Evolutionary conservation across 2,888 invertebrate genomes (phyloP), one percentile per base, ranked within the genome.

Genomic region (Cataglyphis altisquamis): DNA sequence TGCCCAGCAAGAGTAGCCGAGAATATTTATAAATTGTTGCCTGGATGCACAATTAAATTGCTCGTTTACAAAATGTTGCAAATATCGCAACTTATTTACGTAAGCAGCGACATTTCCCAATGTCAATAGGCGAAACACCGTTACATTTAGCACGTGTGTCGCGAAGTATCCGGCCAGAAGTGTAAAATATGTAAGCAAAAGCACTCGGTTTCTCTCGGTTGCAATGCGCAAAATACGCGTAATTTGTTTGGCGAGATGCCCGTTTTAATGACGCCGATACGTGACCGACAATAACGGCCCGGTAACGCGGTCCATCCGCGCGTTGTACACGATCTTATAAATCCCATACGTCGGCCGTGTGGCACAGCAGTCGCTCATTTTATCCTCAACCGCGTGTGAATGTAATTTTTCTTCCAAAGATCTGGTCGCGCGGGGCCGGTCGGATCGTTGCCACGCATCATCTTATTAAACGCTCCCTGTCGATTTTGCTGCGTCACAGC

Each of bases 251-350:
- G 92, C 90, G 62, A 66, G 64, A 72, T 88, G 92, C 92, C 92
- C 89, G 86, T 88, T 91, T 85, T 84, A 87, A 91, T 91, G 90
- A 90, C 87, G 75, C n/a, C 32, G 29, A 66, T 52, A 66, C 83
- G 41, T 67, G 63, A 55, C 88, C 87, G 86, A 87, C 89, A 87
- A 89, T 91, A 84, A 52, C n/a, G 32, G 39, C 67, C 48, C 80
- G 68, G 83, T 87, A 68, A 83, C 67, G 70, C 57, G 12, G 4
- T 52, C 48, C 12, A 60, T 80, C 63, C 25, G 39, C n/a, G 48
- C n/a, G 21, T 25, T 90, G 86, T 90, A 88, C 87, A 89, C 87
- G 29, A 88, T 84, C 87, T 74, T 91, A 91, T 92, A 92, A 92
- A 92, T 86, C 74, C 87, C 83, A 63, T 75, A 82, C 68, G 72